A percentile compares a stretch with the other conserved stretches of the same genome.
phyloP scores from a whole-genome alignment of 2,113 vertebrate species.

The Lophochroa leadbeateri region DNA sequence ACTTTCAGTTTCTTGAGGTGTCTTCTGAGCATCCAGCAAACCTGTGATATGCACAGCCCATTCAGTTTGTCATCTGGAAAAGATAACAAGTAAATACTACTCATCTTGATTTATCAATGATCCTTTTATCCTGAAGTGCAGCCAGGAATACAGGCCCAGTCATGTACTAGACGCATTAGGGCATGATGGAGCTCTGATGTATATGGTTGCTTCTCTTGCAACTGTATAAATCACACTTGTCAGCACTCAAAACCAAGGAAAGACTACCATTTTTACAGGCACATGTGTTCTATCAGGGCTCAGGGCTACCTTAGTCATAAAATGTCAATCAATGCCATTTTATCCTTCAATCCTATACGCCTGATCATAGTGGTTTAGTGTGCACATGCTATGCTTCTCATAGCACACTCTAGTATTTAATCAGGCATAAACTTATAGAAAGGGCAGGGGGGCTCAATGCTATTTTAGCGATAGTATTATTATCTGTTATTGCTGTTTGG shows the following conservation, averaged over 20 bases:
- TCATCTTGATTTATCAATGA: not conserved
- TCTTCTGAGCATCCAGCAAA: not conserved
- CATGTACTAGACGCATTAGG: not conserved
- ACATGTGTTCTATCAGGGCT: fast-evolving
- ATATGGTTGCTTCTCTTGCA: not conserved
- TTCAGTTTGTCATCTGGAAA: not conserved
- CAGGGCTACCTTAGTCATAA: not conserved
- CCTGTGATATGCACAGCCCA: not conserved
- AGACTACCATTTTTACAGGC: not conserved
- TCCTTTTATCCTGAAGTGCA: not conserved
- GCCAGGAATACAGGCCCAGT: not conserved
- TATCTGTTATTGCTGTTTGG: not conserved
- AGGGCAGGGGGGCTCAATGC: not conserved
- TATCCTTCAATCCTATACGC: not conserved
- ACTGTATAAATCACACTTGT: not conserved
- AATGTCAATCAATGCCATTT: not conserved
- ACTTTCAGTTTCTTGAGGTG: not conserved
- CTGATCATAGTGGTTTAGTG: not conserved
- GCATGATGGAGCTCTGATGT: not conserved
- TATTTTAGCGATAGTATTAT: not conserved
- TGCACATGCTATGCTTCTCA: not conserved
- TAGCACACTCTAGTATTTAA: not conserved
- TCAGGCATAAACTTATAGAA: not conserved
- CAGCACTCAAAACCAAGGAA: not conserved
- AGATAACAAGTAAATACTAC: not conserved